Conservation (phyloP, 2,113 vertebrate species). For the Baryphthengus martii region DNA sequence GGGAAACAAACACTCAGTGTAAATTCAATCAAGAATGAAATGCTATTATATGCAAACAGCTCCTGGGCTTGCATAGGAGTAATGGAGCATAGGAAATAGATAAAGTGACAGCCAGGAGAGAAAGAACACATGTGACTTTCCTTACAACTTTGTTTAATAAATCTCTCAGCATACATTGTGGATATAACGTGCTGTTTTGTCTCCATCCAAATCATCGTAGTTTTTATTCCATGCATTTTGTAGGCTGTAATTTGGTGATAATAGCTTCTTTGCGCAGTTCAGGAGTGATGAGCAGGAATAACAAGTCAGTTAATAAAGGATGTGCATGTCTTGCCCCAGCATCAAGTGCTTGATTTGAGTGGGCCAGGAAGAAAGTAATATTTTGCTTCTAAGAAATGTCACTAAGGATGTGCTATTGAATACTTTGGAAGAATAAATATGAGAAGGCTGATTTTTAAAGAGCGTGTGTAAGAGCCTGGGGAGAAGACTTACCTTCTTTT, state of each 20-base stretch:
- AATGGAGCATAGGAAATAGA: conserved; percentile 73
- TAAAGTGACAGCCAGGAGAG: conserved; percentile 57
- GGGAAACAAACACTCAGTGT: conserved; percentile 30
- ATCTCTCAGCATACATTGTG: conserved; percentile 26
- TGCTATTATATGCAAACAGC: conserved; percentile 67
- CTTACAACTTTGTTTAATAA: conserved; percentile 64
- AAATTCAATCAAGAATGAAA: conserved; percentile 73
- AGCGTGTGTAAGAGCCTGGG: neutral
- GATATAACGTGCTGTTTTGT: conserved; percentile 46
- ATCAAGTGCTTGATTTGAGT: neutral
- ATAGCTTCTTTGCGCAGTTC: conserved; percentile 14
- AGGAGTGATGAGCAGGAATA: conserved; percentile 29
- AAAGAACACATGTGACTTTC: conserved; percentile 58
- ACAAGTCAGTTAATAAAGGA: conserved; percentile 4
- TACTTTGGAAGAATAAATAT: neutral
- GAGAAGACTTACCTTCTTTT: neutral
- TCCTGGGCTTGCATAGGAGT: conserved; percentile 66
- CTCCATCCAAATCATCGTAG: conserved; percentile 36
- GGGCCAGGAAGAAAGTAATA: neutral
- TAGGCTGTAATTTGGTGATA: conserved; percentile 50
- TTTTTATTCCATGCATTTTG: conserved; percentile 58
- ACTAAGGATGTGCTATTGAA: neutral
- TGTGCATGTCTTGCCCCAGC: neutral
- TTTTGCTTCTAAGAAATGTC: neutral
- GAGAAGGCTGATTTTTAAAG: neutral